These are phyloP conservation scores for Diabrotica undecimpunctata DNA, from an alignment of 1,140 invertebrate species.

Conservation along the genomic window DNA sequence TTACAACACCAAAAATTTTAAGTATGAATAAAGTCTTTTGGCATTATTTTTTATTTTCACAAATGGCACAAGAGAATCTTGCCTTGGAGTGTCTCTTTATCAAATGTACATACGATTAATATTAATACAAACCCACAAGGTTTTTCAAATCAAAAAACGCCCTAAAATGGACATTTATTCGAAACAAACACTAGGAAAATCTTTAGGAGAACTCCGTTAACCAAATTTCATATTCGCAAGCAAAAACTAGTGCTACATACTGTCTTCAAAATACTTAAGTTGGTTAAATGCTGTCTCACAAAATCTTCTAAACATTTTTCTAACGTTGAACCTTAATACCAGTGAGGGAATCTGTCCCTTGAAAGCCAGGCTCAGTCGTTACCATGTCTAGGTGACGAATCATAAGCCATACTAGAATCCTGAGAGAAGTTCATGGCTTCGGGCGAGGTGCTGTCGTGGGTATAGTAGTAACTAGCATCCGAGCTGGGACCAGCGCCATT, in stretches of 20 bases:
- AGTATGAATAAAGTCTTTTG: constrained; percentile 39
- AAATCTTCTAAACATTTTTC: background rate
- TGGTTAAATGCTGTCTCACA: background rate
- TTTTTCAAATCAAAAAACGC: constrained; percentile 7
- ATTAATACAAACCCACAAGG: constrained; percentile 17
- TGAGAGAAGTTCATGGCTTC: constrained; percentile 56
- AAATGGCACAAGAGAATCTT: constrained; percentile 24
- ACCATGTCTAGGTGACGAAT: constrained; percentile 57
- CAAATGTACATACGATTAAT: constrained; percentile 5
- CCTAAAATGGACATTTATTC: background rate
- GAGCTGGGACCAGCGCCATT: constrained; percentile 55
- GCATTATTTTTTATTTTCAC: constrained; percentile 28
- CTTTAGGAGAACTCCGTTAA: constrained; percentile 11
- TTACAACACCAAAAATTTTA: constrained; percentile 44
- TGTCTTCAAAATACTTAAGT: too few species aligned
- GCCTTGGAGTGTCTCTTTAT: constrained; percentile 16
- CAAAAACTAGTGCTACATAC: constrained; percentile 9
- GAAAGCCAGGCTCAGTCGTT: constrained; percentile 57
- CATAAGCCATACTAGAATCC: constrained; percentile 53
- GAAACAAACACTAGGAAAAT: background rate
- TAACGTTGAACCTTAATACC: constrained; percentile 31
- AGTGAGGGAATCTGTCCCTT: constrained; percentile 44
- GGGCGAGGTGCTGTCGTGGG: constrained; percentile 55
- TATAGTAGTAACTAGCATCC: constrained; percentile 53
- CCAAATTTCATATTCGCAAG: constrained; percentile 7